Conservation (phyloP, 2,888 invertebrate species). For the Tinea pellionella region DNA sequence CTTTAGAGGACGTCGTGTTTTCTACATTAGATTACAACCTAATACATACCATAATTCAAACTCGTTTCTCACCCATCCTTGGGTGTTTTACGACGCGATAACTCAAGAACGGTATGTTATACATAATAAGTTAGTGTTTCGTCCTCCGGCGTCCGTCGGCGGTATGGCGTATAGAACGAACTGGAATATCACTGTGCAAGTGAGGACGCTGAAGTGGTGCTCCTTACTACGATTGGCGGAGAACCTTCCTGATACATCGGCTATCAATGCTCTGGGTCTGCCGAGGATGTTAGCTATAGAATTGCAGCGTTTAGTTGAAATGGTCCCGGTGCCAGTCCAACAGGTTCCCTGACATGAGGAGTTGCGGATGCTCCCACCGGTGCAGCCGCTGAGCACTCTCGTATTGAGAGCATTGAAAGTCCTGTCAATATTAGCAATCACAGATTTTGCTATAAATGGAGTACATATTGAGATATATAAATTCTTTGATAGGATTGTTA, state of each 20-base stretch:
- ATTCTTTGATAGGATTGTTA: background rate
- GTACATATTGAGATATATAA: background rate
- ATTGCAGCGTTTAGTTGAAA: conserved; percentile 27
- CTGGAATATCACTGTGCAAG: conserved; percentile 63
- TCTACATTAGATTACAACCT: conserved; percentile 71
- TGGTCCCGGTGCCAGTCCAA: background rate
- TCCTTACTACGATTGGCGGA: conserved; percentile 55
- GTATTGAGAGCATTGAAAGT: background rate
- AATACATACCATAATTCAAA: conserved; percentile 73
- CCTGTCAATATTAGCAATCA: background rate
- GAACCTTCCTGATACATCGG: conserved; percentile 30
- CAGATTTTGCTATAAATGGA: background rate
- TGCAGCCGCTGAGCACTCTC: background rate
- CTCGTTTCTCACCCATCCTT: conserved; percentile 85
- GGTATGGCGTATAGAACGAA: conserved; percentile 41
- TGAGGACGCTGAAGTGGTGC: conserved; percentile 57
- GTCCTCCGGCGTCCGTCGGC: conserved; percentile 42
- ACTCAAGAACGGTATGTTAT: conserved; percentile 75
- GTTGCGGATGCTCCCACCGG: background rate
- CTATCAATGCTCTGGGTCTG: conserved; percentile 42
- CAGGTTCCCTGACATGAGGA: background rate
- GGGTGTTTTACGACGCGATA: conserved; percentile 81
- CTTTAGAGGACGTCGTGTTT: conserved; percentile 72
- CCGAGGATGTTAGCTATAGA: conserved; percentile 50
- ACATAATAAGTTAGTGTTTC: conserved; percentile 57